A percentile compares a stretch with the other conserved stretches of the same genome.
Conservation (phyloP, 2,113 vertebrate species). For the Heterotis niloticus region DNA sequence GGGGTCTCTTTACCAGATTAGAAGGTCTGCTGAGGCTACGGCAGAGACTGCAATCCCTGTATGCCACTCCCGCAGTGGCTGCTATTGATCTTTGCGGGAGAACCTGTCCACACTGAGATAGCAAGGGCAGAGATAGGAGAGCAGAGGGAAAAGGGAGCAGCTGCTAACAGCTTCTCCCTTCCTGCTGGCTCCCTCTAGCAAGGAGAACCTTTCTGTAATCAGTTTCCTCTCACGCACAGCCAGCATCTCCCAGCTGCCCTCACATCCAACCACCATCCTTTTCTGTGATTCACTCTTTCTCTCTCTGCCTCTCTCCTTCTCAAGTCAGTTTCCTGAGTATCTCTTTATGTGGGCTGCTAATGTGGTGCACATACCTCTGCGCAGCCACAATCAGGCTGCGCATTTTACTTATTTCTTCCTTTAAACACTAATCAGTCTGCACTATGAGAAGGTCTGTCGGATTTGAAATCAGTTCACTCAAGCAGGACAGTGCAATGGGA, state of each 20-base stretch:
- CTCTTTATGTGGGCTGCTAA: background rate
- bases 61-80: background rate
- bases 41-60: background rate
- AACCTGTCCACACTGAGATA: background rate
- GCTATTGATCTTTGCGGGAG: slow-evolving; percentile 15
- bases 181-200: slow-evolving; percentile 21
- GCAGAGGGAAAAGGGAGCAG: no score
- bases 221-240: slow-evolving; percentile 16
- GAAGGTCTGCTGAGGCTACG: background rate
- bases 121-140: background rate
- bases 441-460: background rate
- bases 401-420: background rate
- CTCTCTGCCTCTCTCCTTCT: no score
- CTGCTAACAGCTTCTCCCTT: background rate
- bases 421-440: background rate
- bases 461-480: background rate
- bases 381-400: background rate
- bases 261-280: background rate
- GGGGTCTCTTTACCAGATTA: background rate
- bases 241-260: background rate
- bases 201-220: background rate
- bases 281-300: background rate
- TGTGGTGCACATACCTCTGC: background rate
- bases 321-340: background rate
- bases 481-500: no score